Evolutionary conservation across 2,888 invertebrate species (phyloP), one percentile per base, ranked within the genome.

Genomic region (Lamellibrachia columna): DNA sequence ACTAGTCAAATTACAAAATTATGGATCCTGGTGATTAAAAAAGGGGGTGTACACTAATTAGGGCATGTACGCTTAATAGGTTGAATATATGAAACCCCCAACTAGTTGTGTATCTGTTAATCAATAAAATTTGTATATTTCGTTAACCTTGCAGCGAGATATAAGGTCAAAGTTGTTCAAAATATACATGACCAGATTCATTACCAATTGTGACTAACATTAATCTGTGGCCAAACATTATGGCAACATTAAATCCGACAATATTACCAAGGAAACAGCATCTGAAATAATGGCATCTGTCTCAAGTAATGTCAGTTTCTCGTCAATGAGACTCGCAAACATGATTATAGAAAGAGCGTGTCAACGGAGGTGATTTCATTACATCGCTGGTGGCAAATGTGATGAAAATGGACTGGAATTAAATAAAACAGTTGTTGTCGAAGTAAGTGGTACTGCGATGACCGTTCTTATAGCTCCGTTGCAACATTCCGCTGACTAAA

Each of bases 331-430:
- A 75, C 75, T 22, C n/a, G 75, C 75, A 75, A 75, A 75, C 75
- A 75, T 75, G 75, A 75, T 75, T 75, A 75, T 15, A 75, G 22
- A 22, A 75, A 75, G 75, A 6, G 75, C 6, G 6, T 75, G 75
- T 75, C 58, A 58, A 8, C 22, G 40, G 75, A 22, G 15, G 75
- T 15, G 22, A 75, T 75, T 11, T 75, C 75, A 22, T 75, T 75
- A 75, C 75, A 22, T 22, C 15, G 75, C 22, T 75, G 75, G 15
- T 6, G 22, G 75, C 75, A 75, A 75, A 75, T 75, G 75, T 75
- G 75, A 75, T 75, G 75, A 75, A 75, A 75, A 75, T 15, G 22
- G 75, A 75, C n/a, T n/a, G 75, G 75, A 75, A 75, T 75, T 75
- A 75, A 75, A 75, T 75, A 22, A 22, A 75, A 75, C 75, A n/a